These are phyloP conservation scores for Lamprologus ornatipinnis DNA, from an alignment of 2,113 vertebrate species.

Conservation along the genomic window DNA sequence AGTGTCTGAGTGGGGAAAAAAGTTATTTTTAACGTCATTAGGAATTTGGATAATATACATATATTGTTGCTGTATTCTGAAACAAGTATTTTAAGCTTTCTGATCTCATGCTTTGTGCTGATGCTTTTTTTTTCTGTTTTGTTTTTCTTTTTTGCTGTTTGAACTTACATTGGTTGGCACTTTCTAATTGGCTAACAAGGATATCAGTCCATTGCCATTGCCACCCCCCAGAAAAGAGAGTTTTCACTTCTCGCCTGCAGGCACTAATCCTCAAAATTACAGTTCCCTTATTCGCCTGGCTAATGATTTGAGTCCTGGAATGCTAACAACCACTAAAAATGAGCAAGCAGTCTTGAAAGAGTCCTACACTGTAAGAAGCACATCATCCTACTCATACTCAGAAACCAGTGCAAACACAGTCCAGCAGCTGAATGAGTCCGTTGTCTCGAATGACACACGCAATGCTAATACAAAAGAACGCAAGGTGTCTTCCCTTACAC, in stretches of 20 bases:
- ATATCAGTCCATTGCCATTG: conserved; percentile 73
- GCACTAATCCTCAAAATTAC: conserved; percentile 60
- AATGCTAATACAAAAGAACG: conserved; percentile 67
- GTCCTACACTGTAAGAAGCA: conserved; percentile 74
- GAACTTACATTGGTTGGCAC: conserved; percentile 71
- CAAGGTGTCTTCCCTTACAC: conserved; percentile 80
- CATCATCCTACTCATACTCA: conserved; percentile 71
- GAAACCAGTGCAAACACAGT: conserved; percentile 45
- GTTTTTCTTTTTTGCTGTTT: conserved; percentile 40
- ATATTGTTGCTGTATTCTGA: neutral
- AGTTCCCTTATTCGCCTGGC: conserved; percentile 33
- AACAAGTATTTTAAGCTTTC: neutral
- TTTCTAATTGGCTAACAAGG: conserved; percentile 73
- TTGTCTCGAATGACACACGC: neutral
- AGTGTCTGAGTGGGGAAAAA: neutral
- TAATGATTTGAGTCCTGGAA: conserved; percentile 30
- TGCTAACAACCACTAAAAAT: conserved; percentile 45
- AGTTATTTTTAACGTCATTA: neutral
- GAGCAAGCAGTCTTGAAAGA: conserved; percentile 59
- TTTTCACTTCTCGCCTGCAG: conserved; percentile 65
- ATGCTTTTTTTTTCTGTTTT: conserved; percentile 7
- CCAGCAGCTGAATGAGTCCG: conserved; percentile 18
- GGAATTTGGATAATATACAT: neutral
- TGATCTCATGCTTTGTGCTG: neutral
- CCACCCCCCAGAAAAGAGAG: conserved; percentile 84